Percentiles rank a stretch among this genome's conserved stretches.
These are phyloP conservation scores for Athalia cordata DNA, from an alignment of 2,888 invertebrate species.

Conservation along the genomic window DNA sequence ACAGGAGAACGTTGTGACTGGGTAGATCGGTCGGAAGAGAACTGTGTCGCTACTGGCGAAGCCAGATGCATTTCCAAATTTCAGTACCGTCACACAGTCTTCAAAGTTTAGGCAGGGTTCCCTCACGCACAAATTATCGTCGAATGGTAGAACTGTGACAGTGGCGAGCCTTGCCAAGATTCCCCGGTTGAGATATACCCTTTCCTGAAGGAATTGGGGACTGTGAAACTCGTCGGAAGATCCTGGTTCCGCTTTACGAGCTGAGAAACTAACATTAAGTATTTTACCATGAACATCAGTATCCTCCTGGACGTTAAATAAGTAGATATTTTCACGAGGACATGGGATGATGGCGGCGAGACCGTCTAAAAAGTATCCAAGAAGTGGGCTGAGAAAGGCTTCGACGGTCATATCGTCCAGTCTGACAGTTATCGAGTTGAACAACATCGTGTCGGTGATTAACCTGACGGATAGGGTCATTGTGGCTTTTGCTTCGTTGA, in stretches of 20 bases:
- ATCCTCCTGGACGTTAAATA: conserved; percentile 94
- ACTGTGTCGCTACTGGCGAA: conserved; percentile 93
- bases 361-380: conserved; percentile 92
- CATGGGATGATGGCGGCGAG: conserved; percentile 94
- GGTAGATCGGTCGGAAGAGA: conserved; percentile 94
- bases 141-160: conserved; percentile 94
- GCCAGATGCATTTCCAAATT: conserved; percentile 94
- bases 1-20: conserved; percentile 95
- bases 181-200: conserved; percentile 93
- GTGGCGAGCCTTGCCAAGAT: conserved; percentile 91
- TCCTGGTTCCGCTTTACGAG: conserved; percentile 86
- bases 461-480: conserved; percentile 93
- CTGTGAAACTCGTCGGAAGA: conserved; percentile 85
- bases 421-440: conserved; percentile 94
- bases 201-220: conserved; percentile 92
- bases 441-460: conserved; percentile 95
- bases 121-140: conserved; percentile 95
- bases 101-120: conserved; percentile 97
- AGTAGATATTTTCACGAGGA: conserved; percentile 92
- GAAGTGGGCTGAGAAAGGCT: conserved; percentile 91
- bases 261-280: conserved; percentile 95
- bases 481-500: conserved; percentile 94
- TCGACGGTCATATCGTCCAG: conserved; percentile 95
- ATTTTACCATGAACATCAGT: conserved; percentile 91
- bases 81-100: conserved; percentile 91